Percentiles rank a stretch among this genome's conserved stretches.
phyloP scores from a whole-genome alignment of 2,113 vertebrate species.

The Collichthys lucidus region DNA sequence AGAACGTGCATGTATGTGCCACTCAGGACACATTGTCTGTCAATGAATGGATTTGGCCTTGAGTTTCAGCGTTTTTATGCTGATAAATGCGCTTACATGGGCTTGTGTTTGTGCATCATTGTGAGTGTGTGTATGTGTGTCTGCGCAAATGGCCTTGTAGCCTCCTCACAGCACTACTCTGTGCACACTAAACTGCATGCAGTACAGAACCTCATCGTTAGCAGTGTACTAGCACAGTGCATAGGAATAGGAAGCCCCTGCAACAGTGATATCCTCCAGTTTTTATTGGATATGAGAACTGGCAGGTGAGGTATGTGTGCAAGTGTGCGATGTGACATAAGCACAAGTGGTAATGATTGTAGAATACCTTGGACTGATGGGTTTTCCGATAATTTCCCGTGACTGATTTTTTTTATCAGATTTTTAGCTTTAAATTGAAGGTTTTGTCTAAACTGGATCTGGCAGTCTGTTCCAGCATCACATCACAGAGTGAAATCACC shows the following conservation, averaged over 20 bases:
- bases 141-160: constrained; percentile 51
- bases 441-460: neutral
- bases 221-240: constrained; percentile 28
- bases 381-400: neutral
- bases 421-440: neutral
- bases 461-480: neutral
- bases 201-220: constrained; percentile 44
- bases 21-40: constrained; percentile 28
- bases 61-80: constrained; percentile 49
- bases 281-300: constrained; percentile 2
- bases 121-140: constrained; percentile 5
- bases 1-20: constrained; percentile 21
- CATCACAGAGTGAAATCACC: too few species aligned
- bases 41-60: constrained; percentile 48
- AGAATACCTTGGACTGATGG: neutral
- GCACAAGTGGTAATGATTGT: neutral
- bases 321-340: constrained; percentile 11
- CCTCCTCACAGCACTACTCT: constrained; percentile 48
- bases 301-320: neutral
- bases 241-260: constrained; percentile 26
- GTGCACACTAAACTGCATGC: constrained; percentile 40
- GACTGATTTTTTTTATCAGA: neutral
- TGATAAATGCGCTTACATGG: constrained; percentile 38
- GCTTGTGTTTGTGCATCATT: constrained; percentile 23
- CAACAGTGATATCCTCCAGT: constrained; percentile 12